Conservation (phyloP, 1,140 invertebrate genomes). For the Cecropterus lyciades region DNA sequence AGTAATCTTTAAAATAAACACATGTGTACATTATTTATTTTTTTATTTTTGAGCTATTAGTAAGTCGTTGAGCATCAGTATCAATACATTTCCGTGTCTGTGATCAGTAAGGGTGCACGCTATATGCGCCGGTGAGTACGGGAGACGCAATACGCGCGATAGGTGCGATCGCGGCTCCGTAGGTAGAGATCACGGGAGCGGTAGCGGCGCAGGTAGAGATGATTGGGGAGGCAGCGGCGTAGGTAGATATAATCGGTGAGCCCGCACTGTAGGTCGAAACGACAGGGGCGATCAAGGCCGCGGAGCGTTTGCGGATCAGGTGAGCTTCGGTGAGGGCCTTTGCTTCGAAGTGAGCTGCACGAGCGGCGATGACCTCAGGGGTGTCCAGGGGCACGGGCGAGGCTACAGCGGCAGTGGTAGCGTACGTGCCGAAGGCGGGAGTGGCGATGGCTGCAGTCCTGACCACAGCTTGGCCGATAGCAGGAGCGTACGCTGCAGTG, state of each 20-base stretch:
- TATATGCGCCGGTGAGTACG: conserved; percentile 51
- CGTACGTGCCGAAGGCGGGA: conserved; percentile 16
- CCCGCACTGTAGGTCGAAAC: conserved; percentile 43
- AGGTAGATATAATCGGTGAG: neutral
- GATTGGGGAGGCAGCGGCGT: neutral
- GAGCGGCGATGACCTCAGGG: conserved; percentile 79
- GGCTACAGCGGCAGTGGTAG: conserved; percentile 44
- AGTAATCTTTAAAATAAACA: neutral
- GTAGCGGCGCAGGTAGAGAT: neutral
- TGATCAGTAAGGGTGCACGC: conserved; percentile 62
- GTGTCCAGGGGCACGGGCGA: conserved; percentile 65
- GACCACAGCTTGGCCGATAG: conserved; percentile 6
- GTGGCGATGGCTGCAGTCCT: conserved; percentile 34
- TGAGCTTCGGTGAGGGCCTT: conserved; percentile 66
- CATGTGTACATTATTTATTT: conserved; percentile 1
- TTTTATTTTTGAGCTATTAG: neutral
- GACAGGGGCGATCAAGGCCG: conserved; percentile 46
- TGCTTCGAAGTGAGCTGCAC: conserved; percentile 73
- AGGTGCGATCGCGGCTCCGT: conserved; percentile 50
- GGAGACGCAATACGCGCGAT: conserved; percentile 52
- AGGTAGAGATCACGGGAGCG: conserved; percentile 44
- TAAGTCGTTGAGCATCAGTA: conserved; percentile 48
- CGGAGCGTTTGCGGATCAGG: conserved; percentile 65
- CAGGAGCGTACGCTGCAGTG: conserved; percentile 37
- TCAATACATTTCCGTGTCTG: conserved; percentile 56